Evolutionary conservation across 1,140 invertebrate species (phyloP), one percentile per base, ranked within the genome.

Genomic region (Drosophila tropicalis): DNA sequence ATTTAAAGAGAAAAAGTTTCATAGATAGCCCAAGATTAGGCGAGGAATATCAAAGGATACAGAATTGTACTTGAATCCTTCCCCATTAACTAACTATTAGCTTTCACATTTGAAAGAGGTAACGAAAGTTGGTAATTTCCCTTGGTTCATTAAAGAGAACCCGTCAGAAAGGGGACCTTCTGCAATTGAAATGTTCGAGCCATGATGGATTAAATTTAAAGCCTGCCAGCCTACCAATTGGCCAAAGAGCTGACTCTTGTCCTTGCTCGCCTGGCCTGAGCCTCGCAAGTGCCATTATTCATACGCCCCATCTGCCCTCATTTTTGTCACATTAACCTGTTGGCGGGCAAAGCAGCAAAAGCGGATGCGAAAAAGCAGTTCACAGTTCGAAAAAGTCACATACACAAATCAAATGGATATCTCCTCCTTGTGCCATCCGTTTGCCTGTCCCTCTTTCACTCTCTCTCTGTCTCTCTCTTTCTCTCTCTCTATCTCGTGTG

Each of bases 251-350:
- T 19, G 56, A 58, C 32, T 36, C 9, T 58, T 58, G 17, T 36
- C 17, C 56, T 36, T 39, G 13, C 44, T 17, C n/a, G 4, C 56
- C 12, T 51, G 17, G 44, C 44, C 44, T 12, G 44, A 51, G 17
- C 44, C 5, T 22, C 17, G 10, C 17, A 77, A 70, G 55, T n/a
- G 10, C 74, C 67, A 72, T 78, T 74, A 69, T 57, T 69, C 62
- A 66, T 64, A 55, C 51, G 40, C 41, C 22, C 40, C 57, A 62
- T 22, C 15, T 39, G 58, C 19, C 19, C 32, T 44, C 65, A 36
- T n/a, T 64, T 29, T 51, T 68, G 73, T 22, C 63, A 60, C 76
- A 81, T 87, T 87, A 87, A 89, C 84, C 84, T 87, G 84, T 87
- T 89, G 76, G 77, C 72, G 70, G 78, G 56, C 54, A 55, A 64